A percentile compares a stretch with the other conserved stretches of the same genome.
Conservation (phyloP, 2,113 vertebrate species). For the Microcebus griseorufus region DNA sequence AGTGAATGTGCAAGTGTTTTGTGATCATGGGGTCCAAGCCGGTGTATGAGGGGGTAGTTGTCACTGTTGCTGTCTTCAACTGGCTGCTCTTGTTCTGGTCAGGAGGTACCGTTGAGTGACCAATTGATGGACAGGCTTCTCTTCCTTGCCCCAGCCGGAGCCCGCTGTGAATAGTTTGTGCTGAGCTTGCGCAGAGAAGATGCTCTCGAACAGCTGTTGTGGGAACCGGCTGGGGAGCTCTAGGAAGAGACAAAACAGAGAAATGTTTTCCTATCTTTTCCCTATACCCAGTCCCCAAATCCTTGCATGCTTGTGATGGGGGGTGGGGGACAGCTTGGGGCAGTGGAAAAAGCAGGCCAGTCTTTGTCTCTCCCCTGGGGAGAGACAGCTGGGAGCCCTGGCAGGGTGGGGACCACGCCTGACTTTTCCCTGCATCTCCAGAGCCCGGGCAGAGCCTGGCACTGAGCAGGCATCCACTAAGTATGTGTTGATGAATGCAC, state of each 20-base stretch:
- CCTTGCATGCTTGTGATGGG: background rate
- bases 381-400: background rate
- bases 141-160: background rate
- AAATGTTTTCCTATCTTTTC: background rate
- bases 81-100: background rate
- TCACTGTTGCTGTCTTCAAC: background rate
- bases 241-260: background rate
- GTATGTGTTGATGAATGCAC: background rate
- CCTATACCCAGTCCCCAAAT: background rate
- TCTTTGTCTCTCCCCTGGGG: background rate
- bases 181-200: background rate
- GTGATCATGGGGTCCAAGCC: background rate
- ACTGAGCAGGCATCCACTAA: background rate
- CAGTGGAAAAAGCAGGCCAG: background rate
- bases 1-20: background rate
- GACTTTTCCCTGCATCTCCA: background rate
- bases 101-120: background rate
- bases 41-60: background rate
- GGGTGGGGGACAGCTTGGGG: background rate
- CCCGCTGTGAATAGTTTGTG: background rate
- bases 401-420: background rate
- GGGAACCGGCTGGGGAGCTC: background rate
- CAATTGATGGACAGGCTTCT: background rate
- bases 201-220: background rate
- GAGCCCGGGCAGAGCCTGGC: background rate